phyloP scores from a whole-genome alignment of 2,888 invertebrate species.

The Tanytarsus gracilentus region DNA sequence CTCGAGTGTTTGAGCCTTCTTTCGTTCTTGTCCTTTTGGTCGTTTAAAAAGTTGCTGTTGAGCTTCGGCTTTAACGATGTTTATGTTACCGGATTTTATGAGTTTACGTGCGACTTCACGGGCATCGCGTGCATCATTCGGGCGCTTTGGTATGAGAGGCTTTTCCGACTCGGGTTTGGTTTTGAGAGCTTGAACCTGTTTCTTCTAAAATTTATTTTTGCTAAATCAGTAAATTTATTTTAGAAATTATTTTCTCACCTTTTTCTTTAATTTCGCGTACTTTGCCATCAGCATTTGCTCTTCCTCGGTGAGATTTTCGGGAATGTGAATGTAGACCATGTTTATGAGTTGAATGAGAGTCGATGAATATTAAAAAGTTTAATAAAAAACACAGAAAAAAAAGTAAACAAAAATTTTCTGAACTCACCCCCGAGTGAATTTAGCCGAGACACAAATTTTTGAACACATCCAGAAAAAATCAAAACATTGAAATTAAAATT shows the following conservation, averaged over 20 bases:
- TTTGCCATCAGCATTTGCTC: constrained; percentile 86
- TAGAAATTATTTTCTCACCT: too few relatives aligned
- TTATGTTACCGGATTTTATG: constrained; percentile 87
- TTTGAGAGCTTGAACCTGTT: constrained; percentile 66
- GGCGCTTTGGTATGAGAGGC: constrained; percentile 69
- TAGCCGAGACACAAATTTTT: too few relatives aligned
- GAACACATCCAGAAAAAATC: too few relatives aligned
- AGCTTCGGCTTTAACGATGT: constrained; percentile 72
- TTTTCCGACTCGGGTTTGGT: constrained; percentile 85
- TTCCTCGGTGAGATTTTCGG: constrained; percentile 80
- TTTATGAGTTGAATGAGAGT: too few relatives aligned
- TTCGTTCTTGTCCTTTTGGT: constrained; percentile 68
- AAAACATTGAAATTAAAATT: too few relatives aligned
- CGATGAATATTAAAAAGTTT: too few relatives aligned
- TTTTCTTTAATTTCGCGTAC: constrained; percentile 84
- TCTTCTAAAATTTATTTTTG: constrained; percentile 64
- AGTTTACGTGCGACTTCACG: constrained; percentile 90
- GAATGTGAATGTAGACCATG: constrained; percentile 86
- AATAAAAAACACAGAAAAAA: too few relatives aligned
- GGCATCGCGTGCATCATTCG: constrained; percentile 84
- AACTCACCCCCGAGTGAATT: too few relatives aligned
- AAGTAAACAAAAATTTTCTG: neutral
- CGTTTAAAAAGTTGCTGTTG: constrained; percentile 82
- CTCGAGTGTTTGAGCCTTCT: constrained; percentile 52
- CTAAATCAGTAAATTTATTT: constrained; percentile 27